Base-by-base conservation (phyloP, 2,797 vertebrate species). In the Microhierax caerulescens region DNA sequence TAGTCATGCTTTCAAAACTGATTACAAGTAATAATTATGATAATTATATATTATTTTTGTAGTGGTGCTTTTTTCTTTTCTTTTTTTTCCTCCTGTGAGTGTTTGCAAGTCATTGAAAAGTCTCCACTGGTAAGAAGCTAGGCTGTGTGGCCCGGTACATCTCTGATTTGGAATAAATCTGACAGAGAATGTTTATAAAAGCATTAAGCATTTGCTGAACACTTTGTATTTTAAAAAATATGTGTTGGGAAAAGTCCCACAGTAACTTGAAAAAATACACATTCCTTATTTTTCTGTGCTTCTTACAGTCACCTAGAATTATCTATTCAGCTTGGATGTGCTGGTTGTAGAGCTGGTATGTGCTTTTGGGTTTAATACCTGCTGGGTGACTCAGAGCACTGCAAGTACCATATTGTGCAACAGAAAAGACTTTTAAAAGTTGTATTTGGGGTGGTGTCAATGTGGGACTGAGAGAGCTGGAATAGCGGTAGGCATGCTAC, bases 151-250 rank as follows among this genome's bases (percentile, higher is more conserved):
- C 69, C 57, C 32, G 54, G 27, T 53, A 37, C 16, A 28, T 85
- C 68, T 68, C 43, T 68, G 22, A 41, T 83, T 72, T 90, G 64
- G 54, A 83, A 84, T 83, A 91, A 74, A 78, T 60, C 50, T 75
- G 41, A 78, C 45, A 57, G 53, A 80, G 63, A 88, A 39, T 78
- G 68, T 91, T 95, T 91, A 93, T 72, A 84, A 93, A 93, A 96
- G 70, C 51, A 24, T 91, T 84, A 93, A 85, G 57, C 57, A 54
- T 79, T 87, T 95, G 60, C 41, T 74, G 75, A 91, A 85, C 68
- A 68, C 30, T 88, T 87, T 48, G 48, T 85, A 21, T 93, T 95
- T 95, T 74, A 37, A 50, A 68, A 91, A 75, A 12, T 39, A 34
- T 47, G 28, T 84, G 91, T 57, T 51, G 75, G 75, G 48, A 80